Percentiles rank a stretch among this genome's conserved stretches.
Evolutionary conservation across 2,888 invertebrate species (phyloP).

Genomic region (Leptinotarsa peninsularis): DNA sequence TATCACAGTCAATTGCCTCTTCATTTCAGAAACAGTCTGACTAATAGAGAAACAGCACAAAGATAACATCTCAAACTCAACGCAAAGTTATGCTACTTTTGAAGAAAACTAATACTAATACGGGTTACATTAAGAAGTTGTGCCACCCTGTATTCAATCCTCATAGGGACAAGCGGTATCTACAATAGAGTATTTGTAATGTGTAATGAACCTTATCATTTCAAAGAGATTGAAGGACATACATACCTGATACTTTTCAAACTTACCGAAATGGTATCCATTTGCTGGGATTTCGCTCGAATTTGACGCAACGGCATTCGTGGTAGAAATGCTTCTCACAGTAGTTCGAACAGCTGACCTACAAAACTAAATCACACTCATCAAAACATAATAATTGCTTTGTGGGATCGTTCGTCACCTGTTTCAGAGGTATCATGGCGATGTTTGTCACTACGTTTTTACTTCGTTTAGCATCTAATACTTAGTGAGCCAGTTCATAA

Average conservation of each 20-base stretch:
- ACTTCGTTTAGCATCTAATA: background rate
- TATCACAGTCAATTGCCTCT: too few relatives aligned
- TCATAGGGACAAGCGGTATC: too few relatives aligned
- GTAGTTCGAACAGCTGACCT: slow-evolving; percentile 6
- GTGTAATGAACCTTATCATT: too few relatives aligned
- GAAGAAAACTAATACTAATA: too few relatives aligned
- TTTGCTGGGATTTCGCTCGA: background rate
- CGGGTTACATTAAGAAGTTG: too few relatives aligned
- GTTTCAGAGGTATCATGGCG: slow-evolving; percentile 11
- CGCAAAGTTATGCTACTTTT: too few relatives aligned
- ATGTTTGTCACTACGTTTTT: background rate
- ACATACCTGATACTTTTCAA: background rate
- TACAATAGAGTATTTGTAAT: too few relatives aligned
- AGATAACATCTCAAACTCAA: too few relatives aligned
- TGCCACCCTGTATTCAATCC: too few relatives aligned
- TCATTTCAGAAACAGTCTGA: too few relatives aligned
- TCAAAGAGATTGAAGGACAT: too few relatives aligned
- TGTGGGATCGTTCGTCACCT: background rate
- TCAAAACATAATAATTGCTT: background rate
- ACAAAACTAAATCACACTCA: background rate
- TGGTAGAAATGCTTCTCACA: slow-evolving; percentile 7
- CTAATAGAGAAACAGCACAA: too few relatives aligned
- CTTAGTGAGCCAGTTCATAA: background rate
- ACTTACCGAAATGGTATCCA: slow-evolving; percentile 17
- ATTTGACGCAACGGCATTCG: background rate